Evolutionary conservation across 2,797 vertebrate species (phyloP).

Genomic region (Coreius guichenoti): DNA sequence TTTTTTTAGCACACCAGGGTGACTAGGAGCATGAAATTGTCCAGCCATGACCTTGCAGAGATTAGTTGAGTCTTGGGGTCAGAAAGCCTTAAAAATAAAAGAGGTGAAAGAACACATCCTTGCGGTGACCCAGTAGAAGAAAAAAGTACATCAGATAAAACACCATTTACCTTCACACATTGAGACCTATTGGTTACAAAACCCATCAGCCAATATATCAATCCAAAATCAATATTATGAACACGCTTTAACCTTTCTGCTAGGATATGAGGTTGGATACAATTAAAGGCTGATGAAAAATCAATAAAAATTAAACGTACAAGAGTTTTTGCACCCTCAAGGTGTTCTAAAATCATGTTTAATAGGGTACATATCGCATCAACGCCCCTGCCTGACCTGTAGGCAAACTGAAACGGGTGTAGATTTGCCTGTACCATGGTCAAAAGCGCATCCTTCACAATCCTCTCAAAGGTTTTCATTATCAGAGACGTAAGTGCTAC

Average conservation of each 20-base stretch:
- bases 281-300: not conserved
- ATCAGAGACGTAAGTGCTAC: too few species aligned
- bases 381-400: not conserved
- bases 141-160: not conserved
- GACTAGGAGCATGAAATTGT: too few species aligned
- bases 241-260: not conserved
- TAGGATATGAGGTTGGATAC: not conserved
- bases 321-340: not conserved
- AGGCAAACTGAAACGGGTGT: not conserved
- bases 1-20: too few species aligned
- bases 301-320: not conserved
- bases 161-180: not conserved
- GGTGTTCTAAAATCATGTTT: not conserved
- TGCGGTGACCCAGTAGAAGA: not conserved
- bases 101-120: too few species aligned
- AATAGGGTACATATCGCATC: not conserved
- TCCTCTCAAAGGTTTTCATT: too few species aligned
- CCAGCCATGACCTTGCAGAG: too few species aligned
- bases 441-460: too few species aligned
- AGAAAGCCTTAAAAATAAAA: constrained; percentile 4
- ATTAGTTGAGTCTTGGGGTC: too few species aligned
- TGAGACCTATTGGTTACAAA: not conserved
- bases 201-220: not conserved
- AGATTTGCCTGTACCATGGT: too few species aligned
- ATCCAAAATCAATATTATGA: not conserved